phyloP scores from a whole-genome alignment of 2,797 vertebrate species.

The Hoplostethus atlanticus region DNA sequence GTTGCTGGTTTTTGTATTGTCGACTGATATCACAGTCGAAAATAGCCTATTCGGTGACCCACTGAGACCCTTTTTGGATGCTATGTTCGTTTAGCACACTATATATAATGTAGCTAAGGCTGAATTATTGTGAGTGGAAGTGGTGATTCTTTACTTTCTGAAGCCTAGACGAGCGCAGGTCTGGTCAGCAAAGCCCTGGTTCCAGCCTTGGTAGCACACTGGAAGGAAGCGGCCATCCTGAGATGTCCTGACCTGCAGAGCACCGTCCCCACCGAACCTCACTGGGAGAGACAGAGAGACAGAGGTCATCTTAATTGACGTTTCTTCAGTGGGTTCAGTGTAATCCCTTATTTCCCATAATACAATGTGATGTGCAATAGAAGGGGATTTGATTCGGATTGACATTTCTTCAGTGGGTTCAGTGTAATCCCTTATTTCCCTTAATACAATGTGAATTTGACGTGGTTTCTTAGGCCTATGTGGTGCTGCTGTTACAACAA shows the following conservation, averaged over 20 bases:
- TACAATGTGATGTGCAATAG: neutral
- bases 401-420: neutral
- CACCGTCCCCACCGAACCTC: conserved; percentile 78
- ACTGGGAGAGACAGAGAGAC: conserved; percentile 75
- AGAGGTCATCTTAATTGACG: neutral
- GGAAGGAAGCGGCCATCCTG: conserved; percentile 87
- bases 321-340: neutral
- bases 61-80: neutral
- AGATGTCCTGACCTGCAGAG: conserved; percentile 84
- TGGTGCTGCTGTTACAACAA: neutral
- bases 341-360: neutral
- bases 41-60: neutral
- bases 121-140: neutral
- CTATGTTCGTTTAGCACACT: neutral
- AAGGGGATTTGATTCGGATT: too few relatives aligned
- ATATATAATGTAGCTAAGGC: neutral
- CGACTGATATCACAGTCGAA: neutral
- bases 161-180: conserved; percentile 91
- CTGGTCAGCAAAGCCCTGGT: conserved; percentile 76
- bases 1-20: too few relatives aligned
- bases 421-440: neutral
- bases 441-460: neutral
- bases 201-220: conserved; percentile 86
- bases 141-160: conserved; percentile 76
- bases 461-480: neutral